Base-by-base conservation (phyloP, 1,140 invertebrate species). In the Yoshiicerus persimilis region DNA sequence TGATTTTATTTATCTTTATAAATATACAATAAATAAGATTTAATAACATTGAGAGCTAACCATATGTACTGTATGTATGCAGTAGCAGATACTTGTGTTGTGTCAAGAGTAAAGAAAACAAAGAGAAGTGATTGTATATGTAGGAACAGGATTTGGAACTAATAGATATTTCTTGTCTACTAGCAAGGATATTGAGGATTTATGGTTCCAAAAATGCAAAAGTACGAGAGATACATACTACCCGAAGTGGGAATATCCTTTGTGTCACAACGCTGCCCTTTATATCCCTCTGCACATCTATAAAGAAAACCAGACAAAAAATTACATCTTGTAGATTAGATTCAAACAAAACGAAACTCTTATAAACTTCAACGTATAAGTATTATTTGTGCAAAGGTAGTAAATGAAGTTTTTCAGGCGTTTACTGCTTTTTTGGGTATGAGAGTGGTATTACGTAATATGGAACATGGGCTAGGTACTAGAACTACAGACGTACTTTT, bases 281-380 rank as follows among this genome's bases (percentile, higher is more conserved):
- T 95, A 94, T 95, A 97, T 91, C 96, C 96, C 92, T 96, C 95
- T 90, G 95, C 95, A 93, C 96, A 97, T 94, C 96, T 97, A 94
- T 4, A 95, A 95, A 88, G 47, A 23, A 84, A 41, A 84, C 16
- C 38, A 56, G n/a, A 90, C 86, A 88, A 62, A 87, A 87, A 47
- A 83, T 83, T 56, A 56, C 38, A 87, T 39, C 64, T 75, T 87
- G 23, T 41, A 70, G 4, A 70, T 56, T 34, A 38, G 4, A 47
- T n/a, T 32, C 34, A 47, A 34, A 30, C 11, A 10, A 47, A 4
- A 47, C 20, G 1, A 47, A 1, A 47, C 41, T 47, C 11, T 8
- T 13, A 8, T 8, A 13, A 41, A 41, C 39, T 41, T 8, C 39
- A 3, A 47, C 20, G 41, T 47, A 20, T 47, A 47, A 4, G 41